Evolutionary conservation across 2,113 vertebrate species (phyloP).

Genomic region (Coptodon rendalli): DNA sequence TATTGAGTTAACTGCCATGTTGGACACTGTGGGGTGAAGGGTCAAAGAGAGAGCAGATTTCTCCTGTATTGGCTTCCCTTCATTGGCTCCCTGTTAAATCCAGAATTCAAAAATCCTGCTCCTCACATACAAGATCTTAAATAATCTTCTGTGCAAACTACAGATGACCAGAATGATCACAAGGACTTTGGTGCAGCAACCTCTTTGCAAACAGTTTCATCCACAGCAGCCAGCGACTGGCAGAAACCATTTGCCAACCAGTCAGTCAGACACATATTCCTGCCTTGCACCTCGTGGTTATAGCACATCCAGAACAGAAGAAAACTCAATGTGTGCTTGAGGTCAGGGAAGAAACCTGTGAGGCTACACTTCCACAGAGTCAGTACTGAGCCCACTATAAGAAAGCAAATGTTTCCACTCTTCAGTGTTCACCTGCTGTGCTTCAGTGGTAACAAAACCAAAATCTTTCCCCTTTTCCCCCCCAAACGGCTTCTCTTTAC

Average conservation of each 20-base stretch:
- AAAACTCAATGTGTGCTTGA: neutral
- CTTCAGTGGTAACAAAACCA: neutral
- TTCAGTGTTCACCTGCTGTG: accelerated
- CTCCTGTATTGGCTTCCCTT: accelerated
- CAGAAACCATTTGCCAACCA: neutral
- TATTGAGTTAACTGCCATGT: neutral
- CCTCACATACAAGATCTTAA: accelerated
- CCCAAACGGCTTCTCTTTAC: neutral
- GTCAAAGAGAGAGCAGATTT: neutral
- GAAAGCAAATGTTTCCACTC: neutral
- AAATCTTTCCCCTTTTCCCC: accelerated
- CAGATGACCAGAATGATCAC: neutral
- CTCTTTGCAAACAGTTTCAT: neutral
- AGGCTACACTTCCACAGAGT: neutral
- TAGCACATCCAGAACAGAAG: too few species aligned
- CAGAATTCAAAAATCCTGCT: neutral
- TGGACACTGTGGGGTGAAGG: neutral
- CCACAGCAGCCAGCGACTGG: neutral
- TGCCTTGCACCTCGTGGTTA: neutral
- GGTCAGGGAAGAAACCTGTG: neutral
- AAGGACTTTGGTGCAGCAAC: neutral
- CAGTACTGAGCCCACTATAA: neutral
- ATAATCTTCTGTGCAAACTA: neutral
- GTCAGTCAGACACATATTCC: neutral
- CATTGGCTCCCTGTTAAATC: neutral